These are phyloP conservation scores for Zelostemma sp. DNA, from an alignment of 1,140 invertebrate genomes.

Conservation along the genomic window DNA sequence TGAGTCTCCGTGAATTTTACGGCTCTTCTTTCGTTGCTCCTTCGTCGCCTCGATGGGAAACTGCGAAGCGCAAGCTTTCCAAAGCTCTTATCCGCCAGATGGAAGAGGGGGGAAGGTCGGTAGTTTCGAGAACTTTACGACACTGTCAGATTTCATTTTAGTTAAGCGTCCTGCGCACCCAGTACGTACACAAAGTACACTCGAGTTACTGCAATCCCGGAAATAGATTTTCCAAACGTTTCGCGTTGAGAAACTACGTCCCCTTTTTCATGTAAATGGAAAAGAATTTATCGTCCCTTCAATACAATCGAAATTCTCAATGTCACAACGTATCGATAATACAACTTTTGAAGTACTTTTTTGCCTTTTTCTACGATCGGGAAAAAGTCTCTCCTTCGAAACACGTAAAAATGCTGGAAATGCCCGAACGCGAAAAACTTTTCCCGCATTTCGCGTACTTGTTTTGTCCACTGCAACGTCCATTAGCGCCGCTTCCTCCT, in stretches of 20 bases:
- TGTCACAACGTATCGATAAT: not conserved
- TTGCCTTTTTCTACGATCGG: not conserved
- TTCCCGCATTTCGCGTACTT: not conserved
- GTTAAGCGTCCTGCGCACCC: constrained; percentile 27
- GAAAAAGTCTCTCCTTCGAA: not conserved
- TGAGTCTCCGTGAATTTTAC: constrained; percentile 49
- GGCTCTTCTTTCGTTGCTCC: constrained; percentile 36
- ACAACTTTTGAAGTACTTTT: not conserved
- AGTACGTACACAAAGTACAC: not conserved
- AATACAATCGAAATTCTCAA: constrained; percentile 1
- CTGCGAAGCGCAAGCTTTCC: constrained; percentile 10
- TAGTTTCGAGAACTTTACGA: constrained; percentile 21
- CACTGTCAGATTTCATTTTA: constrained; percentile 48
- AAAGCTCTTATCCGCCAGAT: constrained; percentile 28
- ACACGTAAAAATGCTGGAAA: not conserved
- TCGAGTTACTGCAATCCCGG: not conserved
- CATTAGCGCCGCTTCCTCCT: constrained; percentile 7
- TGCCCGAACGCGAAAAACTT: not conserved
- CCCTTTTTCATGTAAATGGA: not conserved
- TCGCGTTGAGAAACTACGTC: constrained; percentile 2
- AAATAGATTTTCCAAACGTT: not conserved
- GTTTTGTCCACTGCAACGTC: constrained; percentile 6
- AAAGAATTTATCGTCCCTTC: not conserved
- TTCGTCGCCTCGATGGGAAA: constrained; percentile 22
- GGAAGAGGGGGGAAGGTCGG: not conserved